Evolutionary conservation across 2,888 invertebrate species (phyloP).

Genomic region (Prosapia bicincta): DNA sequence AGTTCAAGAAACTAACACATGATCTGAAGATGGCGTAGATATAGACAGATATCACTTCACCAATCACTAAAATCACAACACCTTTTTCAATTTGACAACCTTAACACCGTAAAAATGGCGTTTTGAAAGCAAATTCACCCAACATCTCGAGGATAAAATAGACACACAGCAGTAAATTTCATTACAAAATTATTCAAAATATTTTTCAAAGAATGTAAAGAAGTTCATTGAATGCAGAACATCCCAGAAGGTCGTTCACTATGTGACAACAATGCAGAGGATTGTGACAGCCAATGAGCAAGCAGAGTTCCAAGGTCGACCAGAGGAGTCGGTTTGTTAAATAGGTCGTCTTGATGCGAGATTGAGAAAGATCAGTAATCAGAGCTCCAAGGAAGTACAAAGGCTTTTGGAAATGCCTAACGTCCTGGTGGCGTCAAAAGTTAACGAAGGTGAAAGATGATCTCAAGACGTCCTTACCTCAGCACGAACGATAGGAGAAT

Average conservation of each 20-base stretch:
- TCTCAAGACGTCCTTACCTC: slow-evolving; percentile 25
- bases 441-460: background rate
- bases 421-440: background rate
- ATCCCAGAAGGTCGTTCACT: background rate
- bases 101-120: background rate
- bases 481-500: slow-evolving; percentile 41
- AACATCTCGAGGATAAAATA: background rate
- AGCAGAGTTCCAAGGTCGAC: background rate
- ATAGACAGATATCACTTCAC: background rate
- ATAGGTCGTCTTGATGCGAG: background rate
- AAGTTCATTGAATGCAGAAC: background rate
- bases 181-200: too few species aligned
- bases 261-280: background rate
- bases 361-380: background rate
- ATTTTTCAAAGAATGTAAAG: background rate
- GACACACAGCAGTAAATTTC: too few species aligned
- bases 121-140: background rate
- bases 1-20: too few species aligned
- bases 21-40: too few species aligned
- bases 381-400: background rate
- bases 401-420: too few species aligned
- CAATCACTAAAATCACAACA: background rate
- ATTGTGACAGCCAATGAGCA: background rate
- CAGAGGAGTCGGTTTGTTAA: background rate
- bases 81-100: too few species aligned